Conservation (phyloP, 2,888 invertebrate species). For the Noctua pronuba region DNA sequence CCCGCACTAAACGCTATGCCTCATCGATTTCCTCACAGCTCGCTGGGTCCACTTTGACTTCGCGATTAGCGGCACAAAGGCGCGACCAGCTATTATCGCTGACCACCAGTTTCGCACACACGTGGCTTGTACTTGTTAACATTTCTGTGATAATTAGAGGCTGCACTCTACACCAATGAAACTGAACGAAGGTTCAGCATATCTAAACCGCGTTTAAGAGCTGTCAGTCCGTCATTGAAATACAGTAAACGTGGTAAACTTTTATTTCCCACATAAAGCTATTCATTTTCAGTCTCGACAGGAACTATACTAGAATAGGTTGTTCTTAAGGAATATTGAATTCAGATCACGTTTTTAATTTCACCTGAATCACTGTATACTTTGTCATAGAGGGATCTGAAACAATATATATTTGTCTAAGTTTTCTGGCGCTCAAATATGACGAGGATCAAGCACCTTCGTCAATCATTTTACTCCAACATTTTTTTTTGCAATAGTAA, state of each 20-base stretch:
- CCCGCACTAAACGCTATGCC: conserved; percentile 3
- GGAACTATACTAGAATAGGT: neutral
- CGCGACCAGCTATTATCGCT: conserved; percentile 8
- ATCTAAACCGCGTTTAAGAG: neutral
- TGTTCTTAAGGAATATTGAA: neutral
- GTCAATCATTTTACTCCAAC: conserved; percentile 23
- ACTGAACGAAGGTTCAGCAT: neutral
- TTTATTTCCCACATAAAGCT: neutral
- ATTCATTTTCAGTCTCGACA: neutral
- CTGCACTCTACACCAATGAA: neutral
- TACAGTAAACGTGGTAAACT: neutral
- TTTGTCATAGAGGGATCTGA: conserved; percentile 22
- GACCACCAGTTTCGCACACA: conserved; percentile 5
- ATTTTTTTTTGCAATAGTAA: conserved; percentile 22
- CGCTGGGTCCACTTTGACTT: conserved; percentile 44
- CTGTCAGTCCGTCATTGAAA: neutral
- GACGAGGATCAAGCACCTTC: conserved; percentile 30
- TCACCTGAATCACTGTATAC: conserved; percentile 13
- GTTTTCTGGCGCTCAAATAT: conserved; percentile 29
- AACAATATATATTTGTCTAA: conserved; percentile 10
- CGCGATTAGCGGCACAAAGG: conserved; percentile 45
- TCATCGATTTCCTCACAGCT: conserved; percentile 37
- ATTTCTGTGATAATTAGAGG: neutral
- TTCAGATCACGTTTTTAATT: conserved; percentile 47
- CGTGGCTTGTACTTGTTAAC: conserved; percentile 1